Evolutionary conservation across 2,797 vertebrate species (phyloP), one percentile per base, ranked within the genome.

Genomic region (Peromyscus eremicus): DNA sequence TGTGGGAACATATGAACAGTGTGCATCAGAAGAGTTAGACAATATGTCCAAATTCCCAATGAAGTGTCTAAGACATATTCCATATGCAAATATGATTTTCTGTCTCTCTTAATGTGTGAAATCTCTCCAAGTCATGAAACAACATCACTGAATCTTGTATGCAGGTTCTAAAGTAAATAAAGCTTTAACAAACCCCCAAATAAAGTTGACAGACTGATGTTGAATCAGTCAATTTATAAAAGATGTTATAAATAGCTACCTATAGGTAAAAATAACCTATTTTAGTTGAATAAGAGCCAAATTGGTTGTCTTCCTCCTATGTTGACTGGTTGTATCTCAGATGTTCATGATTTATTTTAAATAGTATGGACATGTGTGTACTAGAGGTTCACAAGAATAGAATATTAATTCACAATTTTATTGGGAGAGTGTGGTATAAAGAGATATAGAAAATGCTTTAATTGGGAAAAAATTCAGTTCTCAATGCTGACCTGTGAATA

Each of bases 281-380:
- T 94, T 76, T 89, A 52, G 75, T 17, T 79, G 40, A 94, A 73
- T 46, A 86, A 46, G 2, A 57, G 5, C 40, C 81, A 57, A 86
- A 68, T 13, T 79, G 37, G 25, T 83, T 96, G 40, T 88, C 46
- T 85, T 96, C 40, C 32, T 86, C 89, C 76, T 89, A 62, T 25
- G 29, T 29, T 87, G 32, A 94, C 27, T 70, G 43, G 79, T 64
- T 46, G 46, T 64, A 62, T 4, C 3, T 81, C 34, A 82, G 80
- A 37, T 84, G 27, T 89, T 93, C 77, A 82, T 83, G 19, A 77
- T 62, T 40, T 73, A 62, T 68, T 55, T 23, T 55, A 93, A 85
- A 77, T 77, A 71, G 32, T 40, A 82, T 16, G 29, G 83, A 91
- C 23, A 0, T 52, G 8, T 89, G 0, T 62, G 4, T 46, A 32